Evolutionary conservation across 2,888 invertebrate species (phyloP), one percentile per base, ranked within the genome.

Genomic region (Gasteruption jaculator): DNA sequence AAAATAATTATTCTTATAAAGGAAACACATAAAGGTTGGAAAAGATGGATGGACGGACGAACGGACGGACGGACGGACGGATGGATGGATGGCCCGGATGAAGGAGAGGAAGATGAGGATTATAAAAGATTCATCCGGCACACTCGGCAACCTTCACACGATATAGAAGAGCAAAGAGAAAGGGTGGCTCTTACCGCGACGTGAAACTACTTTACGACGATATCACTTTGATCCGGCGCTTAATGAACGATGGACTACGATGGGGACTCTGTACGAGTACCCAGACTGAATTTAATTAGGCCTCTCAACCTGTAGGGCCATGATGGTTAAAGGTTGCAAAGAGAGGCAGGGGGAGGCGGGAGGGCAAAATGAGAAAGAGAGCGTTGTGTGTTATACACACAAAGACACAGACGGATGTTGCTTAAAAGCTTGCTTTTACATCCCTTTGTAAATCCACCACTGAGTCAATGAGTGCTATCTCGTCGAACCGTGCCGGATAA

Each of bases 251-350:
- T 63, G 65, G 60, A 58, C 62, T 51, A 54, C 54, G 51, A 38
- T 45, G 30, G 24, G 35, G 41, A 42, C 52, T 56, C 54, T 51
- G 58, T 61, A 63, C 63, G 65, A 64, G 63, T 60, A 61, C 63
- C 62, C 55, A 59, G 61, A 61, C 62, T 59, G 65, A 64, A 65
- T 68, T 67, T 64, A 66, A 68, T 68, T 66, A 68, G 62, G 58
- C 62, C 63, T 66, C 61, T 63, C 63, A 65, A 64, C 61, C 60
- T 54, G 52, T 48, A 41, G 48, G 52, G 55, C 55, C 38, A 52
- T 45, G 49, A 52, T 50, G 52, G 52, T n/a, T n/a, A n/a, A n/a
- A n/a, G n/a, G n/a, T n/a, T n/a, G n/a, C n/a, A n/a, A n/a, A n/a
- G n/a, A 15, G 4, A 20, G 33, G 3, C 15, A 33, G 49, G 43